A percentile compares a stretch with the other conserved stretches of the same genome.
Conservation (phyloP, 2,113 vertebrate genomes). For the Nothobranchius kuhntae region DNA sequence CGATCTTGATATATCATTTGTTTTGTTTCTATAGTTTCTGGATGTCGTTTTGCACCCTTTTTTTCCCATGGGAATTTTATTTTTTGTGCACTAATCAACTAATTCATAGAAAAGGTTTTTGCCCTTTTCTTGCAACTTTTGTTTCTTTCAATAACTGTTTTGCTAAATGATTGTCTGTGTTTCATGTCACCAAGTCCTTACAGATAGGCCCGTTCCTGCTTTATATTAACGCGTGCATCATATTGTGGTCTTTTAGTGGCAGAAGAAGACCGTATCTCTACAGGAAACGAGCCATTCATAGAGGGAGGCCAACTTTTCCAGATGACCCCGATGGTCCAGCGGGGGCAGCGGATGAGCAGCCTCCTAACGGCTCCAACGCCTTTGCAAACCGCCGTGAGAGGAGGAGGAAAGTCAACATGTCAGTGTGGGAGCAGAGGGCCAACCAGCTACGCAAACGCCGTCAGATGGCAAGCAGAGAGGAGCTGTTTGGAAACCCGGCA, state of each 20-base stretch:
- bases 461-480: conserved; percentile 96
- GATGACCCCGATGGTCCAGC: conserved; percentile 63
- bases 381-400: conserved; percentile 86
- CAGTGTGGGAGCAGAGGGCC: conserved; percentile 96
- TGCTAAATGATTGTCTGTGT: conserved; percentile 35
- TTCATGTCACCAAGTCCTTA: conserved; percentile 29
- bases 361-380: conserved; percentile 56
- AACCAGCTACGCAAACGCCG: conserved; percentile 94
- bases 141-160: conserved; percentile 33
- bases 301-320: conserved; percentile 74
- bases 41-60: conserved; percentile 51
- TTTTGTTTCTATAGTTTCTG: conserved; percentile 51
- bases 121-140: conserved; percentile 57
- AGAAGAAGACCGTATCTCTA: conserved; percentile 82
- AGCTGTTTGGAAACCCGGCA: conserved; percentile 79
- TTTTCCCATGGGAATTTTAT: conserved; percentile 42
- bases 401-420: conserved; percentile 92
- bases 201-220: conserved; percentile 5
- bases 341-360: conserved; percentile 2
- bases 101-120: conserved; percentile 53
- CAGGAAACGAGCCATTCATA: conserved; percentile 81
- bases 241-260: conserved; percentile 70
- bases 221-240: conserved; percentile 30
- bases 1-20: conserved; percentile 45
- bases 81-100: conserved; percentile 19